A percentile compares a stretch with the other conserved stretches of the same genome.
Conservation (phyloP, 1,140 invertebrate genomes). For the Drosophila azteca region DNA sequence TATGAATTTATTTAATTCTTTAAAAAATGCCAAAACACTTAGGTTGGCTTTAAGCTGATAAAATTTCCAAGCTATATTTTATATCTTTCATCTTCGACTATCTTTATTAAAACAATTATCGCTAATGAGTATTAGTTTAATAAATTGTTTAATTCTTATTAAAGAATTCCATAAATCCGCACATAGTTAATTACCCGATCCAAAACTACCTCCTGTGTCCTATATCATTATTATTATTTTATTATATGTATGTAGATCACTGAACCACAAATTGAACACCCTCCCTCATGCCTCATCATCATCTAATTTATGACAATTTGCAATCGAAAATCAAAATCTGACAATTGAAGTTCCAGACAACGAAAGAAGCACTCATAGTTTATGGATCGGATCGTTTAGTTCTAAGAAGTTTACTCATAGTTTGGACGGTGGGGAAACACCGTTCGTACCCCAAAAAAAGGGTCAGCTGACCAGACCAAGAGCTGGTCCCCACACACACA, state of each 20-base stretch:
- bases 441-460: neutral
- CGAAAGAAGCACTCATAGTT: constrained; percentile 33
- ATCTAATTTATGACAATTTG: constrained; percentile 29
- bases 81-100: no score
- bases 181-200: neutral
- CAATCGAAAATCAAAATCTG: constrained; percentile 33
- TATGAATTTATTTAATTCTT: no score
- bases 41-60: no score
- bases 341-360: constrained; percentile 30
- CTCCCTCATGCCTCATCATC: neutral
- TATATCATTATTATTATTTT: no score
- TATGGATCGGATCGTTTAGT: constrained; percentile 9
- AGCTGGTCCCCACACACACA: neutral
- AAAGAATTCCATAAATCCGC: no score
- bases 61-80: no score
- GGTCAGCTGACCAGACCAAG: constrained; percentile 65
- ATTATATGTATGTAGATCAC: no score
- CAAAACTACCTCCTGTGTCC: neutral
- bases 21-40: no score
- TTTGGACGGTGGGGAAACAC: constrained; percentile 40
- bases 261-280: neutral
- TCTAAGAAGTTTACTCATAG: constrained; percentile 4
- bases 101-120: no score
- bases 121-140: no score
- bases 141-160: no score